Evolutionary conservation across 2,797 vertebrate species (phyloP).

Genomic region (Oceanodroma leucorhoa): DNA sequence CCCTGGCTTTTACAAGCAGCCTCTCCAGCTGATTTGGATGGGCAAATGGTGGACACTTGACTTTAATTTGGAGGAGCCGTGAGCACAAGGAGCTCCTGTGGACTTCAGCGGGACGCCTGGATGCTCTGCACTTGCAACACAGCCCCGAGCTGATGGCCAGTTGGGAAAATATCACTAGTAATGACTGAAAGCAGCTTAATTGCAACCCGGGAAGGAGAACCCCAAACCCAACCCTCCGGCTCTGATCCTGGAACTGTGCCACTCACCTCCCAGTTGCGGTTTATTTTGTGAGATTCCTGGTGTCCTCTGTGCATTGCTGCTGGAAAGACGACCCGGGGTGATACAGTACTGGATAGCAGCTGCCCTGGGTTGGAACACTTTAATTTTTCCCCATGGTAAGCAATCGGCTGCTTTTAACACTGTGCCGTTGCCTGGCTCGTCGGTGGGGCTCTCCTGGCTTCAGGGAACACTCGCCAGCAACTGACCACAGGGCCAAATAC

Average conservation of each 20-base stretch:
- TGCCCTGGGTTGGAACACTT: neutral
- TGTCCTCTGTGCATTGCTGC: neutral
- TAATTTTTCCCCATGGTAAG: neutral
- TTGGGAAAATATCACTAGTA: neutral
- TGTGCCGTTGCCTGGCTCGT: rapidly evolving
- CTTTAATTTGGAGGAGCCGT: neutral
- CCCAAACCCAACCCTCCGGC: rapidly evolving
- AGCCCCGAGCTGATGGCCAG: neutral
- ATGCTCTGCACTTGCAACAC: neutral
- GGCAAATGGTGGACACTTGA: neutral
- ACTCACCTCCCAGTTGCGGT: rapidly evolving
- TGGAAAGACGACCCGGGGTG: neutral
- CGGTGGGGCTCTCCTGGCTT: neutral
- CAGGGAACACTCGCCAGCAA: rapidly evolving
- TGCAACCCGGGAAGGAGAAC: neutral
- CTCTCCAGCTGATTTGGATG: neutral
- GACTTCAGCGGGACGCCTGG: neutral
- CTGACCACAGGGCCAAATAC: neutral
- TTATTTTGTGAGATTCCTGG: neutral
- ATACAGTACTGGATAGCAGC: neutral
- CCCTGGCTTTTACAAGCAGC: neutral
- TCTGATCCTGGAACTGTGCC: neutral
- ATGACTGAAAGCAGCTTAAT: neutral
- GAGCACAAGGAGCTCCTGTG: neutral
- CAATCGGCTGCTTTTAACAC: neutral